Base-by-base conservation (phyloP, 2,888 invertebrate species). In the Venustoraphidia nigricollis region DNA sequence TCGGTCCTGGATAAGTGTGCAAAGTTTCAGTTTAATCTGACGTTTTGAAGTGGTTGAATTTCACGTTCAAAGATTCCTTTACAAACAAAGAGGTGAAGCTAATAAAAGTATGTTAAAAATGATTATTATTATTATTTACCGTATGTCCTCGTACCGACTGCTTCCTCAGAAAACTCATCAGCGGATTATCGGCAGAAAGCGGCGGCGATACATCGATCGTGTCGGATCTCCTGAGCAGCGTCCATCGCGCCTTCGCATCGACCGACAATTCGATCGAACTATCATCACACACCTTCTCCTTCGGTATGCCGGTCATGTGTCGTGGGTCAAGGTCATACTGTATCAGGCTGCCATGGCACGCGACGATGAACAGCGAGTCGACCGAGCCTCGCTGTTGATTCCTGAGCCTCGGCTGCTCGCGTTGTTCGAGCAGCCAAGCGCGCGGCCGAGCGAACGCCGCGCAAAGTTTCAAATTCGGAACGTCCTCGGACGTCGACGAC, bases 241-340 rank as follows among this genome's bases (percentile, higher is more conserved):
- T 78, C 96, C 96, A 96, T 67, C 93, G 91, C 13, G 90, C 88
- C 60, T 84, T 82, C 1, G 90, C 83, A 61, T 84, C 83, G 50
- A 91, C 89, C 44, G 81, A 80, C 58, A 95, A 64, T 62, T 94
- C 93, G 53, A 92, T 85, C 10, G 81, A 76, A 0, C 89, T 83
- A 60, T 91, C 90, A 66, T 91, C 89, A 63, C 86, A 84, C 49
- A 86, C 74, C 66, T 86, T 86, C 67, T 90, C 89, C 66, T 86
- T 88, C 48, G 86, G 81, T 56, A 85, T 70, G 58, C 75, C 72
- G 47, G 77, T 65, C 50, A 75, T 68, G 56, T 78, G 76, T 58
- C 77, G 77, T 1, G 89, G 91, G 57, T 92, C 88, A 60, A 95
- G 72, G 62, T 88, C 80, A 58, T 95, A 89, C 63, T 95, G 92